These are phyloP conservation scores for Phenganax stokvisi DNA, from an alignment of 92 coral and sea anemone species.

Conservation along the genomic window DNA sequence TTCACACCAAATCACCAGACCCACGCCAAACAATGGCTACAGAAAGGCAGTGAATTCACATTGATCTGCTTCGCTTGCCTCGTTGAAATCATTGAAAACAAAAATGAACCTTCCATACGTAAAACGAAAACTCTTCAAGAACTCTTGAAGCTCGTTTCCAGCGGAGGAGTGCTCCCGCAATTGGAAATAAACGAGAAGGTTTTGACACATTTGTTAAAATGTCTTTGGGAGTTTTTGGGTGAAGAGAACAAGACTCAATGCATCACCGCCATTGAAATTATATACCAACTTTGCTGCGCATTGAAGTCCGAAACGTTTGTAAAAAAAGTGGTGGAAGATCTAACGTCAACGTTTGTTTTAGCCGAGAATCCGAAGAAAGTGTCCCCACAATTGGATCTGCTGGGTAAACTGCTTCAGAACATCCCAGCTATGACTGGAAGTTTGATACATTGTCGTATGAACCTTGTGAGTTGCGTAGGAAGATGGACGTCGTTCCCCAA, in stretches of 20 bases:
- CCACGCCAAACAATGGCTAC: conserved; percentile 73
- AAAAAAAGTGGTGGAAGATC: conserved; percentile 60
- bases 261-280: conserved; percentile 53
- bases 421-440: conserved; percentile 57
- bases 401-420: conserved; percentile 66
- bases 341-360: conserved; percentile 46
- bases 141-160: conserved; percentile 55
- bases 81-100: conserved; percentile 69
- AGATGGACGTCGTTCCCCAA: conserved; percentile 61
- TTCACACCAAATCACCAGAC: conserved; percentile 71
- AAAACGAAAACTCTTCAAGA: conserved; percentile 77
- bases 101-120: conserved; percentile 55
- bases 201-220: conserved; percentile 55
- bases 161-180: conserved; percentile 45
- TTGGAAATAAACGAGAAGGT: conserved; percentile 51
- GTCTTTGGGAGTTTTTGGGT: conserved; percentile 55
- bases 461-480: conserved; percentile 51
- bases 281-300: conserved; percentile 50
- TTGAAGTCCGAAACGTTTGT: conserved; percentile 62
- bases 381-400: conserved; percentile 54
- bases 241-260: conserved; percentile 53
- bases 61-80: conserved; percentile 82
- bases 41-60: conserved; percentile 54
- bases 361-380: conserved; percentile 65
- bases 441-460: conserved; percentile 37